A percentile compares a stretch with the other conserved stretches of the same genome.
phyloP scores from a whole-genome alignment of 2,888 invertebrate species.

The Minunthozetes semirufus region DNA sequence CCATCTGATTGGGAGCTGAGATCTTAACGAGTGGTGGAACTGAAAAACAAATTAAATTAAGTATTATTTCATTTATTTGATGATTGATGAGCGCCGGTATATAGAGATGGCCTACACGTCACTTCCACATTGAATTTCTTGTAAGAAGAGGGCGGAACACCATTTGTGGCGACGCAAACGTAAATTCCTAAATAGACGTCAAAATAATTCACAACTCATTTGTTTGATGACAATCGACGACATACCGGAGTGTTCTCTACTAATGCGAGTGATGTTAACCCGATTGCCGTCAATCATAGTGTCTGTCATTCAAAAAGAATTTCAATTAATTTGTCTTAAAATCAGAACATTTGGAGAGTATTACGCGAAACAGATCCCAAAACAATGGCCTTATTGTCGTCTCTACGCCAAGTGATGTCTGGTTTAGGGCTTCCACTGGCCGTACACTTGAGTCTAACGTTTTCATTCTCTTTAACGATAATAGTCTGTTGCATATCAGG shows the following conservation, averaged over 20 bases:
- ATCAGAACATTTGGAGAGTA: constrained; percentile 47
- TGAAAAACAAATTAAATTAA: constrained; percentile 48
- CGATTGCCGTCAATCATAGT: constrained; percentile 44
- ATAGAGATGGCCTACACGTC: constrained; percentile 58
- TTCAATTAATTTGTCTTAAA: constrained; percentile 36
- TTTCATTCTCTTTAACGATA: constrained; percentile 50
- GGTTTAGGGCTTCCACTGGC: constrained; percentile 72
- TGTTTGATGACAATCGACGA: constrained; percentile 16
- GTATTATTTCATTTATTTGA: neutral
- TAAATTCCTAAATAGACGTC: constrained; percentile 59
- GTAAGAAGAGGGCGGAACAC: constrained; percentile 71
- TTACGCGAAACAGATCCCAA: constrained; percentile 61
- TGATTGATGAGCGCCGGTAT: constrained; percentile 17
- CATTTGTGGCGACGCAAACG: constrained; percentile 73
- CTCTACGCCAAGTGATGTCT: constrained; percentile 66
- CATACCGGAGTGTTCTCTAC: constrained; percentile 63
- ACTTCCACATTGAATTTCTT: constrained; percentile 77
- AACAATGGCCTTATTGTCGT: constrained; percentile 59
- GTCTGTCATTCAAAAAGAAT: constrained; percentile 44
- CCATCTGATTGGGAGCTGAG: constrained; percentile 58
- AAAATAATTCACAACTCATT: too few relatives aligned
- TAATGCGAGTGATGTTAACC: constrained; percentile 68
- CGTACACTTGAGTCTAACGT: constrained; percentile 71
- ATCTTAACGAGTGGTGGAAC: constrained; percentile 77
- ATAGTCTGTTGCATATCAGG: constrained; percentile 30